Evolutionary conservation across 2,113 vertebrate species (phyloP), one percentile per base, ranked within the genome.

Genomic region (Hirundichthys speculiger): DNA sequence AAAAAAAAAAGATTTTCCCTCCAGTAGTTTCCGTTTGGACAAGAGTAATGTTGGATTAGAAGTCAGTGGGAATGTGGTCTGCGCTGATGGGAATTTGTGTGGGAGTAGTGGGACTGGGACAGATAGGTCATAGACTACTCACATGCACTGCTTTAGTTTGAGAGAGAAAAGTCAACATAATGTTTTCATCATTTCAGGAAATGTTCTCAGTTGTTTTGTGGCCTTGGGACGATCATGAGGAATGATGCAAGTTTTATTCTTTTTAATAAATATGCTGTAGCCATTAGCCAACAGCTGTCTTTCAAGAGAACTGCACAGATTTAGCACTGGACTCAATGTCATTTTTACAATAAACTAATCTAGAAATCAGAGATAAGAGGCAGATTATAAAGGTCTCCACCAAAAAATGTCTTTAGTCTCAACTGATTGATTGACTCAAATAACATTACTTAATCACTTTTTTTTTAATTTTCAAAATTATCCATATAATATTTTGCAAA

Each of bases 101-200:
- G 64, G 83, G 85, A 82, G 78, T 66, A 38, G 46, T 66, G 75
- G 72, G 71, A 81, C 16, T 45, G 15, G 45, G 49, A 64, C 61
- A 43, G 62, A 61, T 34, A 60, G 77, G 80, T 71, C 73, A 68
- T 11, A 59, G 81, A 67, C 60, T 61, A 64, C 48, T 60, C 34
- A 38, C 8, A 43, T 45, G 67, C 78, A 85, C 86, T 82, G 84
- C 68, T 80, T 53, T 30, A 64, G 78, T 73, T 73, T 78, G 78
- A 75, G 75, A 82, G 77, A 71, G 75, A 76, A n/a, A n/a, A 75
- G 51, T 42, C 30, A 9, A 34, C 30, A 4, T 34, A 6, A 34
- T 34, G 30, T 10, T 34, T 34, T 34, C 30, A 34, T 34, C 30
- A 8, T 52, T 55, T 54, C 67, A 38, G 0, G 24, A 61, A 60